phyloP scores from a whole-genome alignment of 2,113 vertebrate species.

The Mirza zaza region DNA sequence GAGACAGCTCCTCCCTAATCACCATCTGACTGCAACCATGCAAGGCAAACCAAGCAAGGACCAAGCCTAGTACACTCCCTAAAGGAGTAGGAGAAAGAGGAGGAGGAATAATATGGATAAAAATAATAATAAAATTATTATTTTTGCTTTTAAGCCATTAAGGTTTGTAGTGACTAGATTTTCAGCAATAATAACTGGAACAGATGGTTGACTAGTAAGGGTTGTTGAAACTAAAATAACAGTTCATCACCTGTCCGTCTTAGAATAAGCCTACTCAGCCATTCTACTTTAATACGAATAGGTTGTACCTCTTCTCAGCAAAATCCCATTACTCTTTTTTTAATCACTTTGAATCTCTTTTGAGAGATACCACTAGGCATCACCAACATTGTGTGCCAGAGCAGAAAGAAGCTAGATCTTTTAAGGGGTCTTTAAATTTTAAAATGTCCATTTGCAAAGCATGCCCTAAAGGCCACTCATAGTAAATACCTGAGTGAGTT shows the following conservation, averaged over 20 bases:
- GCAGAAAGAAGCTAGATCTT: not conserved
- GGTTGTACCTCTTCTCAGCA: not conserved
- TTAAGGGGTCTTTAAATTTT: not conserved
- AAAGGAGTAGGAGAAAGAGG: no score
- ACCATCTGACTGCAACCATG: rapidly evolving
- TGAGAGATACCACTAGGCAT: not conserved
- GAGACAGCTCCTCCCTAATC: rapidly evolving
- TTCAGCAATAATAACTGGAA: not conserved
- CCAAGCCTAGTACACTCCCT: not conserved
- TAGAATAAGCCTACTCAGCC: rapidly evolving
- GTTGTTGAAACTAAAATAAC: rapidly evolving
- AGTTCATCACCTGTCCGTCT: rapidly evolving
- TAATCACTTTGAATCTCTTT: not conserved
- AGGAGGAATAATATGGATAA: rapidly evolving
- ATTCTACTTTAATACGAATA: not conserved
- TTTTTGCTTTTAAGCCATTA: not conserved
- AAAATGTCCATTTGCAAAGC: not conserved
- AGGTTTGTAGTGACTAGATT: not conserved
- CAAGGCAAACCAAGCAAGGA: not conserved
- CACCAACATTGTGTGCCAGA: not conserved
- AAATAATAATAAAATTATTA: no score
- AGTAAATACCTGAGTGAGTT: no score
- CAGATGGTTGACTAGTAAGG: not conserved
- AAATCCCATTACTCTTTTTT: not conserved
- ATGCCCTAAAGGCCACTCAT: not conserved